Percentiles rank a stretch among this genome's conserved stretches.
phyloP scores from a whole-genome alignment of 1,140 invertebrate species.

The Bombus cullumanus region DNA sequence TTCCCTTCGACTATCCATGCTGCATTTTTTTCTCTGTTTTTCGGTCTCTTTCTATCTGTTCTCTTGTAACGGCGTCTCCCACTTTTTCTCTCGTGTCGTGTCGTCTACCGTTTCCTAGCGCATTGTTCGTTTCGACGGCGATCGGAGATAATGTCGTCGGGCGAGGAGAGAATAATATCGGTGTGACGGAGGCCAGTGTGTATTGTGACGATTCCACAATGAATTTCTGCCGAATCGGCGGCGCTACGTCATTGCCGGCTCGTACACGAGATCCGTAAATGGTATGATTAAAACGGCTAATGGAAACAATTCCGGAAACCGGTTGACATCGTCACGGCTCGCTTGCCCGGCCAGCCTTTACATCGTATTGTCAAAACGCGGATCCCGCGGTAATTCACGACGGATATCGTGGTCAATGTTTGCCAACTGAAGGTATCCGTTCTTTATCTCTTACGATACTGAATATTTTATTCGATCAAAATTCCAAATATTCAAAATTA shows the following conservation, averaged over 20 bases:
- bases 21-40: background rate
- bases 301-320: slow-evolving; percentile 63
- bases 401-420: background rate
- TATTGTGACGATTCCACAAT: slow-evolving; percentile 57
- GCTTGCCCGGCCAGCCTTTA: slow-evolving; percentile 34
- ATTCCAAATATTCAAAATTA: background rate
- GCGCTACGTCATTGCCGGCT: slow-evolving; percentile 42
- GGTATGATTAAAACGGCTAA: slow-evolving; percentile 66
- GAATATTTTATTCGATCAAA: background rate
- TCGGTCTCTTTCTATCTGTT: background rate
- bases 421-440: background rate
- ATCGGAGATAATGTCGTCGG: slow-evolving; percentile 61
- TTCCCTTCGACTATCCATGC: background rate
- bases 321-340: slow-evolving; percentile 61
- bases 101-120: slow-evolving; percentile 47
- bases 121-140: slow-evolving; percentile 60
- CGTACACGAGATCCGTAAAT: slow-evolving; percentile 46
- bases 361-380: slow-evolving; percentile 52
- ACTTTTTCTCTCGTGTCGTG: slow-evolving; percentile 36
- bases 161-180: slow-evolving; percentile 62
- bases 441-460: background rate
- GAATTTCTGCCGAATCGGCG: slow-evolving; percentile 53
- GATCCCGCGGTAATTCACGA: slow-evolving; percentile 48
- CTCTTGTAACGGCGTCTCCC: background rate
- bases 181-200: slow-evolving; percentile 39